These are phyloP conservation scores for Petrolisthes cinctipes DNA, from an alignment of 2,888 invertebrate species.

Conservation along the genomic window DNA sequence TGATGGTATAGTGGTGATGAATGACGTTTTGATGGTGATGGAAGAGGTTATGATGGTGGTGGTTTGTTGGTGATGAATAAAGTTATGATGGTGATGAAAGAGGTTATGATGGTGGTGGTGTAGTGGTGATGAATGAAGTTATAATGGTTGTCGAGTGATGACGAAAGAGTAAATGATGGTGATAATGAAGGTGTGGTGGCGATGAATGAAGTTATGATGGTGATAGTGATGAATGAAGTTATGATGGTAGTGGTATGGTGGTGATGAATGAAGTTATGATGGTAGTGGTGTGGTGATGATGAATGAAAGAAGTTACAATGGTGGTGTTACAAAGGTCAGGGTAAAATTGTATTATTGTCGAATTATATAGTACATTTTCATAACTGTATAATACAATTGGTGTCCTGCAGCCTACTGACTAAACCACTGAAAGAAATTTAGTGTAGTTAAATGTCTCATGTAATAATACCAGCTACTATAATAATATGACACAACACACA, in stretches of 20 bases:
- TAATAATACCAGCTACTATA: too few species aligned
- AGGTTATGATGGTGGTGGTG: neutral
- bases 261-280: neutral
- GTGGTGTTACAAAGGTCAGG: neutral
- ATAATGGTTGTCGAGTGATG: neutral
- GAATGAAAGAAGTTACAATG: too few species aligned
- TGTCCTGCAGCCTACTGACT: too few species aligned
- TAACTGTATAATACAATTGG: too few species aligned
- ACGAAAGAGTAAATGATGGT: neutral
- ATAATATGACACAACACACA: too few species aligned
- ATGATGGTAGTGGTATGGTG: neutral
- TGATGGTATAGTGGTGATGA: neutral
- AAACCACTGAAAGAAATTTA: too few species aligned
- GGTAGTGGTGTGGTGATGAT: neutral
- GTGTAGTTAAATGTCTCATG: too few species aligned
- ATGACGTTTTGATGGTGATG: neutral
- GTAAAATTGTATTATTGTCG: too few species aligned
- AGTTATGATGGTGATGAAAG: neutral
- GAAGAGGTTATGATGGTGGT: neutral
- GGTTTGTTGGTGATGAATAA: neutral
- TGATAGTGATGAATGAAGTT: neutral
- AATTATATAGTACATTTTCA: too few species aligned
- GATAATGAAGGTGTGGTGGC: neutral
- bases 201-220: neutral
- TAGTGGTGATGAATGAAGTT: neutral